Evolutionary conservation across 2,888 invertebrate species (phyloP), one percentile per base, ranked within the genome.

Genomic region (Chrysina gloriosa): DNA sequence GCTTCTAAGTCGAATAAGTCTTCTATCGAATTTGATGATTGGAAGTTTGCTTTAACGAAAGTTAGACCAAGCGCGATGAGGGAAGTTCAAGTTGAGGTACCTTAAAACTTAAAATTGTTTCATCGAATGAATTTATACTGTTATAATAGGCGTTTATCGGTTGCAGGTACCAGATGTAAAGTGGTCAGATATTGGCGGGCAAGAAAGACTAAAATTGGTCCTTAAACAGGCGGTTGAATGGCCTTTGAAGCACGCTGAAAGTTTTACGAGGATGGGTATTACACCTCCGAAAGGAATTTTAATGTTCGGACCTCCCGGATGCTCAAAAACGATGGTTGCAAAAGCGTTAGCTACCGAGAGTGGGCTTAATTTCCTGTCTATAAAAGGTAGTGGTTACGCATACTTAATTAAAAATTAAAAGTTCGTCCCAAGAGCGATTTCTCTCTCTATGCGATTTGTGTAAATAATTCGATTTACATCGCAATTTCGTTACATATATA

Each of bases 291-390:
- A 90, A 69, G 97, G 98, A 0, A 89, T 98, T 0, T 85, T 99
- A 2, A 90, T 99, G 88, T 99, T 94, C 81, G 98, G 98, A 0
- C 98, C 98, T 0, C 98, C 98, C 0, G 98, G 98, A 0, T 98
- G 98, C 81, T 97, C 97, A 0, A 98, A 99, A 85, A 99, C 99
- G 0, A 95, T 98, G 94, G 94, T 98, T 75, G 98, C 98, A 0
- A 96, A 96, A 84, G 98, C 98, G 0, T 82, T 98, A 34, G 98
- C 98, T 0, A 97, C 95, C 0, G 98, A 99, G 80, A 97, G 96
- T 80, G 92, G 93, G 52, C 86, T 98, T 0, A 98, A 98, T 84
- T 99, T 99, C 80, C 84, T 99, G 2, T 95, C 97, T 7, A 95
- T 98, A 61, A 98, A 98, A 87, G 97, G 80, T 79, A 39, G 48